Percentiles rank a stretch among this genome's conserved stretches.
Conservation (phyloP, 2,113 vertebrate genomes). For the Pterocles burchelli region DNA sequence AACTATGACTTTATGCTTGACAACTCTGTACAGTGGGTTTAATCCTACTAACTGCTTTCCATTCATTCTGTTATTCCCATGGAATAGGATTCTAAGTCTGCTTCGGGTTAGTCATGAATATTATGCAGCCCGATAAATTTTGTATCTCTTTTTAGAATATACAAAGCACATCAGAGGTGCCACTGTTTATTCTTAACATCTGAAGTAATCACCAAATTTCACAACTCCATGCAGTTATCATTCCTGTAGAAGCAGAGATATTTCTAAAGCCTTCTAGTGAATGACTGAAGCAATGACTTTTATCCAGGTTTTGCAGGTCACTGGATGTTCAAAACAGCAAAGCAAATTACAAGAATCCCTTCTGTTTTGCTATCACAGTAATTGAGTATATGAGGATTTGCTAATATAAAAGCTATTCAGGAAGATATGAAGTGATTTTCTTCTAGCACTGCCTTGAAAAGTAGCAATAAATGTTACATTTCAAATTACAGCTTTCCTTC, state of each 20-base stretch:
- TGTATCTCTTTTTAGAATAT: background rate
- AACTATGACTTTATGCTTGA: background rate
- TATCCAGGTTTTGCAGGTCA: conserved; percentile 30
- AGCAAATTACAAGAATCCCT: background rate
- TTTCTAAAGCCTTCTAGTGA: background rate
- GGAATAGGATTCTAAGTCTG: background rate
- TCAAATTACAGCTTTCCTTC: background rate
- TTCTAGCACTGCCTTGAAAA: background rate
- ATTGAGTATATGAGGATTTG: background rate
- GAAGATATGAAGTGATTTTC: background rate
- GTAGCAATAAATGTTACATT: background rate
- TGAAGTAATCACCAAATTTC: conserved; percentile 37
- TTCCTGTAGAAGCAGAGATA: conserved; percentile 32
- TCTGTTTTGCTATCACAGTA: background rate
- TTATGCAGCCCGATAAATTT: background rate
- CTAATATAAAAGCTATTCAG: conserved; percentile 12
- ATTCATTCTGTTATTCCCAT: background rate
- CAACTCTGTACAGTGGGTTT: background rate
- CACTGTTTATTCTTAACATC: conserved; percentile 31
- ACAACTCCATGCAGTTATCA: background rate
- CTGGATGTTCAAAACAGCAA: background rate
- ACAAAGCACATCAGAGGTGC: background rate
- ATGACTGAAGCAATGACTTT: conserved; percentile 25
- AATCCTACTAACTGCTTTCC: conserved; percentile 6
- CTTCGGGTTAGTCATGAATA: background rate